These are phyloP conservation scores for Eptatretus atami DNA, from an alignment of 2,797 vertebrate species.

Conservation along the genomic window DNA sequence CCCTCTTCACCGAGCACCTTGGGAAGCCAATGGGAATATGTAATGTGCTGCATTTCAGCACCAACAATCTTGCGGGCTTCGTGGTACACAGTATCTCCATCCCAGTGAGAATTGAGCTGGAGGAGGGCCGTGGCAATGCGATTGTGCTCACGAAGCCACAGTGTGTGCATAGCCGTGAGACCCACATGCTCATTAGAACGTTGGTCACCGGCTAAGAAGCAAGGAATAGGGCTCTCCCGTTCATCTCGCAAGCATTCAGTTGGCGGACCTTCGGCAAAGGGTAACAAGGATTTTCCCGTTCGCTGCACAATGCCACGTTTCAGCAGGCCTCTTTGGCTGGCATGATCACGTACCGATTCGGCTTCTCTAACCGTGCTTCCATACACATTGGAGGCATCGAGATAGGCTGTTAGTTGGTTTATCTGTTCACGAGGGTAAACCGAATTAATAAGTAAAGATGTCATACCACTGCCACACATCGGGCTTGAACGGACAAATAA, in stretches of 20 bases:
- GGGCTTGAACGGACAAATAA: conserved; percentile 87
- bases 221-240: conserved; percentile 84
- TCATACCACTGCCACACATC: conserved; percentile 87
- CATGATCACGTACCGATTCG: conserved; percentile 45
- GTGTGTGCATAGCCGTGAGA: conserved; percentile 70
- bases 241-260: conserved; percentile 92
- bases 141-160: conserved; percentile 93
- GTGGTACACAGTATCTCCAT: conserved; percentile 82
- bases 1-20: conserved; percentile 78
- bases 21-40: conserved; percentile 74
- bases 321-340: conserved; percentile 67
- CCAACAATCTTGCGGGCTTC: conserved; percentile 81
- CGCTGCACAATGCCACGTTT: conserved; percentile 73
- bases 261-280: conserved; percentile 67
- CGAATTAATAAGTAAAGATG: conserved; percentile 85
- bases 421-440: conserved; percentile 86
- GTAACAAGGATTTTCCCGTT: conserved; percentile 68
- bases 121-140: conserved; percentile 56
- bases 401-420: conserved; percentile 81
- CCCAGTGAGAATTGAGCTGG: conserved; percentile 78
- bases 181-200: conserved; percentile 78
- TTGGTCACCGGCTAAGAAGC: conserved; percentile 80
- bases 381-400: conserved; percentile 79
- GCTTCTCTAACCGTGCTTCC: conserved; percentile 60
- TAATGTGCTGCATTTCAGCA: conserved; percentile 88